phyloP scores from a whole-genome alignment of 2,888 invertebrate species.

The Rhagium mordax region DNA sequence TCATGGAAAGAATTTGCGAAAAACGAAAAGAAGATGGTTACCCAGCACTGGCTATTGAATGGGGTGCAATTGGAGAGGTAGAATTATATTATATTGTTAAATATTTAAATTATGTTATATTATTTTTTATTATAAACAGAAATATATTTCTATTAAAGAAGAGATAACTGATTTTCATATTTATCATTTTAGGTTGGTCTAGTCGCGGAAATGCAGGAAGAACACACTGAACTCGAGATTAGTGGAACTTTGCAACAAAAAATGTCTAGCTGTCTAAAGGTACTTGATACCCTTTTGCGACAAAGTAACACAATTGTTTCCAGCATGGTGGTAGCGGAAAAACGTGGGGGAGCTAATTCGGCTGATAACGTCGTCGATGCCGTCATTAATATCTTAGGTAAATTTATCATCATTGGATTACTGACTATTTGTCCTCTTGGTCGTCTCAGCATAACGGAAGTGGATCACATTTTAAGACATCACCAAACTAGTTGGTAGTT shows the following conservation, averaged over 20 bases:
- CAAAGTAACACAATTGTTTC: conserved; percentile 79
- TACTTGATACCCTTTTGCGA: conserved; percentile 80
- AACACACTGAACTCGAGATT: conserved; percentile 65
- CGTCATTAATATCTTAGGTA: conserved; percentile 75
- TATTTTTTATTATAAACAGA: too few relatives aligned
- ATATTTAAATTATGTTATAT: too few relatives aligned
- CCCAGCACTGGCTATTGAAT: conserved; percentile 89
- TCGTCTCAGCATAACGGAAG: too few relatives aligned
- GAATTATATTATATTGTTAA: too few relatives aligned
- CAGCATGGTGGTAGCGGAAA: conserved; percentile 91
- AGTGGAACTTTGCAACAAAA: conserved; percentile 79
- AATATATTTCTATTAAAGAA: too few relatives aligned
- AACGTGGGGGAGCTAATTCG: conserved; percentile 76
- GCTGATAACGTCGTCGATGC: conserved; percentile 81
- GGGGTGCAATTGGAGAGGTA: conserved; percentile 91
- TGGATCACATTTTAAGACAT: too few relatives aligned
- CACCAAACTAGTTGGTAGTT: too few relatives aligned
- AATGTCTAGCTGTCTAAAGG: conserved; percentile 76
- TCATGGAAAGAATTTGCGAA: conserved; percentile 91
- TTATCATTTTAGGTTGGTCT: conserved; percentile 75
- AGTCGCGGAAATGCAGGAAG: conserved; percentile 73
- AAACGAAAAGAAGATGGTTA: conserved; percentile 78
- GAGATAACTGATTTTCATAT: too few relatives aligned
- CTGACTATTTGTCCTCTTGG: too few relatives aligned
- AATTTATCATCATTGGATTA: too few relatives aligned